These are phyloP conservation scores for Brachionus rubens DNA, from an alignment of 1,140 invertebrate species.

Conservation along the genomic window DNA sequence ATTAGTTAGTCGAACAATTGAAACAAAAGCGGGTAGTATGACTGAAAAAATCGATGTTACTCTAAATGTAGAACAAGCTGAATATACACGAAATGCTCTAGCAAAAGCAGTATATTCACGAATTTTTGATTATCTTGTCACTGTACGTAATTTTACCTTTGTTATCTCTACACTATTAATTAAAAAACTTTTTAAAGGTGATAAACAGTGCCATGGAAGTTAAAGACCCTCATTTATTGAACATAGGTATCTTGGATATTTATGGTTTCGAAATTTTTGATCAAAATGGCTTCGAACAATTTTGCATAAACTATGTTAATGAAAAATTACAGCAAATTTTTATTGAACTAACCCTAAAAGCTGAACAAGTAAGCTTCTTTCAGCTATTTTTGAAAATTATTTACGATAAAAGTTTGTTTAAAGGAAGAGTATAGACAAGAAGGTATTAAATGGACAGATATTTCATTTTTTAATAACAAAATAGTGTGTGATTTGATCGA, in stretches of 20 bases:
- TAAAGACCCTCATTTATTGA: conserved; percentile 53
- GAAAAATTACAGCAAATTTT: conserved; percentile 77
- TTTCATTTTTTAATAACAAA: conserved; percentile 75
- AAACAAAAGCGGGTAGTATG: conserved; percentile 69
- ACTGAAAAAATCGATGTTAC: conserved; percentile 64
- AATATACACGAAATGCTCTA: conserved; percentile 68
- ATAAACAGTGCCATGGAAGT: conserved; percentile 61
- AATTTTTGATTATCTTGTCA: conserved; percentile 71
- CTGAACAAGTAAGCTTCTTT: conserved; percentile 63
- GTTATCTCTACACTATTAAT: conserved; percentile 49
- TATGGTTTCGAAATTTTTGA: conserved; percentile 70
- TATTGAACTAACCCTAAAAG: conserved; percentile 72
- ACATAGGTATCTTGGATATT: conserved; percentile 68
- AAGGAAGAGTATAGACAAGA: conserved; percentile 70
- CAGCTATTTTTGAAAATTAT: not conserved
- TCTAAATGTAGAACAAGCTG: conserved; percentile 68
- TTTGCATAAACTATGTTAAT: conserved; percentile 92
- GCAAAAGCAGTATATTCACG: conserved; percentile 70
- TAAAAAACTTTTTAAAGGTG: conserved; percentile 68
- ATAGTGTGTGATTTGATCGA: conserved; percentile 71
- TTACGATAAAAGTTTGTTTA: too few species aligned
- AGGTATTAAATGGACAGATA: conserved; percentile 71
- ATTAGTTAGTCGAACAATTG: conserved; percentile 68
- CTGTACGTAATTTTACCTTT: conserved; percentile 59
- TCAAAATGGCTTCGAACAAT: conserved; percentile 73